phyloP scores from a whole-genome alignment of 1,140 invertebrate species.

The Marisa cornuarietis region DNA sequence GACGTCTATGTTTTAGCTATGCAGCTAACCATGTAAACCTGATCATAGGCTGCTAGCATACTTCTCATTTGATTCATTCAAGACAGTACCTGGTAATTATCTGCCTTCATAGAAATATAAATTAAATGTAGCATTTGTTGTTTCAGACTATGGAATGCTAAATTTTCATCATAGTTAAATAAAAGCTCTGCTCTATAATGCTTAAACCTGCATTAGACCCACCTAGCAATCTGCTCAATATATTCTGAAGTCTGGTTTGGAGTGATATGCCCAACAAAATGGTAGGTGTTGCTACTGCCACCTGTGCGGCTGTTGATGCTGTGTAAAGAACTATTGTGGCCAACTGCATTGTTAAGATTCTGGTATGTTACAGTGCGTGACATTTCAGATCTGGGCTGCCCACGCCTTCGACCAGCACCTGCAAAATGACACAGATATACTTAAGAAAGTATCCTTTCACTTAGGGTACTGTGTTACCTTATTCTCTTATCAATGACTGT shows the following conservation, averaged over 20 bases:
- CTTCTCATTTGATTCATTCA: no score
- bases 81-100: no score
- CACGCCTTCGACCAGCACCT: conserved; percentile 49
- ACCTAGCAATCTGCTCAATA: conserved; percentile 58
- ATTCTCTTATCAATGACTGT: no score
- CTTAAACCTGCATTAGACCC: not conserved
- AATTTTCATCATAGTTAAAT: no score
- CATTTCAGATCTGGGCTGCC: conserved; percentile 28
- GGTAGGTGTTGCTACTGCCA: conserved; percentile 45
- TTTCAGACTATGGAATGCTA: no score
- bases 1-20: no score
- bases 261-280: conserved; percentile 52
- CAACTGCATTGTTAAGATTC: conserved; percentile 28
- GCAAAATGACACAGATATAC: conserved; percentile 17
- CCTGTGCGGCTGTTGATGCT: conserved; percentile 38
- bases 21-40: no score
- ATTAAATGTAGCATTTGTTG: no score
- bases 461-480: no score
- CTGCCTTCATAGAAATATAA: no score
- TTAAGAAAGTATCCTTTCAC: not conserved
- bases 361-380: conserved; percentile 33
- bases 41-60: no score
- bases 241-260: conserved; percentile 53
- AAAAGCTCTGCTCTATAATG: no score
- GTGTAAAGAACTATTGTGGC: conserved; percentile 30